Conservation (phyloP, 2,113 vertebrate genomes). For the Progne subis region DNA sequence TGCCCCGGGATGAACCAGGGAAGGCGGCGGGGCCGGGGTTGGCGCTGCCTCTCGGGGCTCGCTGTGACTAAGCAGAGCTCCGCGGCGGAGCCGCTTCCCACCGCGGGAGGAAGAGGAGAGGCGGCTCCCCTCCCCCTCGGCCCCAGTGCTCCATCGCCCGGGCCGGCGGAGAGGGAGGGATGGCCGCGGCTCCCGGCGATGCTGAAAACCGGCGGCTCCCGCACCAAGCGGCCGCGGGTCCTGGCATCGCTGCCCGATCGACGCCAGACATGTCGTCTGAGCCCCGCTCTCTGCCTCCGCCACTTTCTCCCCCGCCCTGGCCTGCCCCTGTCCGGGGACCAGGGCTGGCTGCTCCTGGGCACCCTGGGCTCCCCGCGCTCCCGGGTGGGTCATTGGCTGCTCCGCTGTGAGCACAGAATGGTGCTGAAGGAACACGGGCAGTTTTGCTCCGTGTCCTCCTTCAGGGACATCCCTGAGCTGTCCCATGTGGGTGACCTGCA, state of each 20-base stretch:
- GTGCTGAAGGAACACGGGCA: fast-evolving
- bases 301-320: background rate
- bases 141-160: background rate
- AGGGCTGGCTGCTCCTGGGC: background rate
- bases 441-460: background rate
- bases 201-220: background rate
- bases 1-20: background rate
- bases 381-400: background rate
- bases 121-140: background rate
- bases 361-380: background rate
- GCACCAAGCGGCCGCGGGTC: background rate
- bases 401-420: fast-evolving
- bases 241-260: background rate
- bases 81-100: background rate
- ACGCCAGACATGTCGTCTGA: slow-evolving; percentile 14
- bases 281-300: background rate
- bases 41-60: background rate
- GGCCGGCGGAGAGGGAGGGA: background rate
- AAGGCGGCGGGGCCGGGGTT: background rate
- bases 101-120: slow-evolving; percentile 27
- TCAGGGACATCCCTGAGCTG: background rate
- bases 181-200: background rate
- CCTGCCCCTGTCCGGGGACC: background rate
- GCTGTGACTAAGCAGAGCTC: slow-evolving; percentile 27
- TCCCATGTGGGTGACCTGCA: background rate